Conservation (phyloP, 2,888 invertebrate species). For the Ypsolopha sequella region DNA sequence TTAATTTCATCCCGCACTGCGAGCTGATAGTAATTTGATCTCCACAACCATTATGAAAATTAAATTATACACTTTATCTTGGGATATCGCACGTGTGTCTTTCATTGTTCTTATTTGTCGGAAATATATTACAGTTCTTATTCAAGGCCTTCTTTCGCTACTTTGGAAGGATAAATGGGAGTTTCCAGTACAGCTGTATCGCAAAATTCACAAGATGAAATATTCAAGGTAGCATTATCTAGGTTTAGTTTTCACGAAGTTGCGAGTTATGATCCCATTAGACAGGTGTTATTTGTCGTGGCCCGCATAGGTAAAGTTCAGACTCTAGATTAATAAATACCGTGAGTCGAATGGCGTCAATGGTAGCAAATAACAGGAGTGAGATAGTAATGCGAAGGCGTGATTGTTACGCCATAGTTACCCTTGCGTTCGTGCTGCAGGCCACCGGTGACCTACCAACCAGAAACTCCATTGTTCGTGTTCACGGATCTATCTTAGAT, state of each 20-base stretch:
- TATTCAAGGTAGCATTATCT: conserved; percentile 5
- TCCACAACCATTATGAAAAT: conserved; percentile 40
- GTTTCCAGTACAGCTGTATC: background rate
- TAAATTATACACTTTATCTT: conserved; percentile 27
- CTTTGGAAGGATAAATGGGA: background rate
- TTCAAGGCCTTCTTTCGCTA: no score
- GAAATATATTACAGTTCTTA: background rate
- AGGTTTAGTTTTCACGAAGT: conserved; percentile 11
- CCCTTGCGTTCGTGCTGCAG: conserved; percentile 16
- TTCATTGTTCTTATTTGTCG: background rate
- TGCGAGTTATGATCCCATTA: conserved; percentile 7
- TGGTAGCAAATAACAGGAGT: conserved; percentile 44
- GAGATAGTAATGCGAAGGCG: conserved; percentile 15
- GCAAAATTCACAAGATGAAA: conserved; percentile 14
- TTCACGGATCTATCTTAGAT: conserved; percentile 16
- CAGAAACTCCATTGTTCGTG: conserved; percentile 3
- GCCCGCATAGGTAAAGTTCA: conserved; percentile 36
- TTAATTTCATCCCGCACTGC: conserved; percentile 29
- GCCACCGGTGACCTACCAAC: conserved; percentile 21
- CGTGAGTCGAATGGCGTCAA: conserved; percentile 29
- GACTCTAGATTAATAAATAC: conserved; percentile 29
- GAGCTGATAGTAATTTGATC: conserved; percentile 37
- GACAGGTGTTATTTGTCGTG: conserved; percentile 38
- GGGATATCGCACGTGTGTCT: background rate
- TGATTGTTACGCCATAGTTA: conserved; percentile 5